Evolutionary conservation across 2,113 vertebrate species (phyloP).

Genomic region (Tyrannus savana): DNA sequence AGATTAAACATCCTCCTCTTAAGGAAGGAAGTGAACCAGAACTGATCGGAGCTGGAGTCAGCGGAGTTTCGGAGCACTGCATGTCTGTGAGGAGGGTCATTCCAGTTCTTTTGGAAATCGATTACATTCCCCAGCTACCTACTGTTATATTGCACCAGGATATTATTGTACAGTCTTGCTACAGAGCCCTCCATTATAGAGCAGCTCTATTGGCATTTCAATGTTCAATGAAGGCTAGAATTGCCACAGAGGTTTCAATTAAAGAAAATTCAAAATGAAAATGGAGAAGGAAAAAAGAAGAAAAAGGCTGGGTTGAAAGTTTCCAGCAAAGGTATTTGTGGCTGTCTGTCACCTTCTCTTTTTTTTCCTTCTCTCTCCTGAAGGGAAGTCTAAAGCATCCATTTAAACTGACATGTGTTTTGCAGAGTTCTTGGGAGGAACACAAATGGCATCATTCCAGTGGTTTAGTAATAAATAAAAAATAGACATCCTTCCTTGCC

Average conservation of each 20-base stretch:
- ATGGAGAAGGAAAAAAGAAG: neutral
- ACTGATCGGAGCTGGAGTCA: conserved; percentile 23
- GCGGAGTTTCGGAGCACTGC: neutral
- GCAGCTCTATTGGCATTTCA: conserved; percentile 55
- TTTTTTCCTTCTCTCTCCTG: neutral
- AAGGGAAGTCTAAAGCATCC: neutral
- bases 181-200: conserved; percentile 46
- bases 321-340: conserved; percentile 12
- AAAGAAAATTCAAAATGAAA: conserved; percentile 54
- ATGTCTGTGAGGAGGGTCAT: conserved; percentile 27
- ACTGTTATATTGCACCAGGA: conserved; percentile 60
- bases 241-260: conserved; percentile 54
- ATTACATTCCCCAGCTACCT: conserved; percentile 63
- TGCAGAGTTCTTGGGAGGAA: neutral
- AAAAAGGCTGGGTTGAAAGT: neutral
- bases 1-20: conserved; percentile 49
- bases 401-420: neutral
- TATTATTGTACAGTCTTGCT: conserved; percentile 59
- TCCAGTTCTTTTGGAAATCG: conserved; percentile 63
- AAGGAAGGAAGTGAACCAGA: conserved; percentile 55
- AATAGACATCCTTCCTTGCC: neutral
- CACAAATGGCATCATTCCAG: neutral
- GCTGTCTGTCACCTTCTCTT: neutral
- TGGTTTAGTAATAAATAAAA: conserved; percentile 13
- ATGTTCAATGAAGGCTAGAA: conserved; percentile 51